Conservation (phyloP, 2,113 vertebrate genomes). For the human region DNA sequence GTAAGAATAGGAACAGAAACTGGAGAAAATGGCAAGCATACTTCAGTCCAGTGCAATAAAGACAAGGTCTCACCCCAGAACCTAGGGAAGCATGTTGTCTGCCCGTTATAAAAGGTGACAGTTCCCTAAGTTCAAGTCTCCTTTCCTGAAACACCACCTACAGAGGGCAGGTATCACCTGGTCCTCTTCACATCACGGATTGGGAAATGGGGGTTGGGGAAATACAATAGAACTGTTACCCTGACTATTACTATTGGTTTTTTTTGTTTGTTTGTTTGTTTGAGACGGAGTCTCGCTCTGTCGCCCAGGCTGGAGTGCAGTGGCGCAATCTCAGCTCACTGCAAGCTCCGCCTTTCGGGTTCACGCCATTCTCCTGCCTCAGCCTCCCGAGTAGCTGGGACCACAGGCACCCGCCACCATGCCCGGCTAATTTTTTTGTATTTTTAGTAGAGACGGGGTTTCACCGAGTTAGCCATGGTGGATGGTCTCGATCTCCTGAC, state of each 20-base stretch:
- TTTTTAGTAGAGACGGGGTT: no score
- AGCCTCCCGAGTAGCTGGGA: no score
- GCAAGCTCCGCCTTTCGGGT: no score
- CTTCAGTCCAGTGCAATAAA: background rate
- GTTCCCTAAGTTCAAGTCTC: background rate
- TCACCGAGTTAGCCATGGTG: no score
- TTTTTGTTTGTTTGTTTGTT: background rate
- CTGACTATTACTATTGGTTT: background rate
- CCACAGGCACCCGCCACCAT: no score
- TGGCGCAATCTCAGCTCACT: no score
- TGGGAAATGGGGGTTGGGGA: background rate
- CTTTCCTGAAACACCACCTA: background rate
- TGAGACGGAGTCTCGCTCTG: no score
- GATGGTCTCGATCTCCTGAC: no score
- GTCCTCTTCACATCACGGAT: background rate
- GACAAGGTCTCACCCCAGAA: background rate
- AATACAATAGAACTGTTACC: background rate
- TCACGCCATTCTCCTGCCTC: no score
- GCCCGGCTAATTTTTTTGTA: no score
- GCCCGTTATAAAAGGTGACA: background rate
- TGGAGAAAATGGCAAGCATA: background rate
- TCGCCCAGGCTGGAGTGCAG: no score
- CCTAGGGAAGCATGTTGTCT: no score
- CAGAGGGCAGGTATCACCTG: accelerated
- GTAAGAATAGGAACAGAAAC: background rate